These are phyloP conservation scores for Tetragonula clypearis DNA, from an alignment of 1,140 invertebrate species.

Conservation along the genomic window DNA sequence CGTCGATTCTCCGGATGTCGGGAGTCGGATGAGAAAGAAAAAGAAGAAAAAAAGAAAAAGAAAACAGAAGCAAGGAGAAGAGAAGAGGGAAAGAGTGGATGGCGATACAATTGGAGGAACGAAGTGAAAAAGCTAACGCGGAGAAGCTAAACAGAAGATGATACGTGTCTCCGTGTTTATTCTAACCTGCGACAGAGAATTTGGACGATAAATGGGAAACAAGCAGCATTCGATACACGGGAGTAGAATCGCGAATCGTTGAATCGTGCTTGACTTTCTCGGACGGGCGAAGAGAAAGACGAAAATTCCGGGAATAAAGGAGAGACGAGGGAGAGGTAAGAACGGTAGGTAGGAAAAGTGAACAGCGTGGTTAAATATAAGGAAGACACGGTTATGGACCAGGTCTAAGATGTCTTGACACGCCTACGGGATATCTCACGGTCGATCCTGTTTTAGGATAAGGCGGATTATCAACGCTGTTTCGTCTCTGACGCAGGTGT, in stretches of 20 bases:
- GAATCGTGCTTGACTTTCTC: neutral
- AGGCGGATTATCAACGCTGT: slow-evolving; percentile 36
- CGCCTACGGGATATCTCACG: slow-evolving; percentile 22
- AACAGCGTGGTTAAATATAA: neutral
- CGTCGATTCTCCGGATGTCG: slow-evolving; percentile 64
- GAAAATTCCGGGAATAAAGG: neutral
- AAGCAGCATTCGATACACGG: too few relatives aligned
- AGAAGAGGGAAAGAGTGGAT: too few relatives aligned
- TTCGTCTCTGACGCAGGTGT: slow-evolving; percentile 39
- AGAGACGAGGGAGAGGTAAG: neutral
- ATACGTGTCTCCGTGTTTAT: neutral
- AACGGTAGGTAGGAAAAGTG: neutral
- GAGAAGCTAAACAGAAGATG: neutral
- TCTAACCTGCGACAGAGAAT: neutral
- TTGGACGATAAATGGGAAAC: too few relatives aligned
- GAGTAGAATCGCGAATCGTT: too few relatives aligned
- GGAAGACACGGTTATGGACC: neutral
- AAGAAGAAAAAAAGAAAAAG: neutral
- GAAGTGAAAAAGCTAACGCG: neutral
- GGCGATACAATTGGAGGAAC: neutral
- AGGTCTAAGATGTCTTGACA: slow-evolving; percentile 19
- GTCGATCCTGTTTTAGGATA: slow-evolving; percentile 49
- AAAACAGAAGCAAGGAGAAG: too few relatives aligned
- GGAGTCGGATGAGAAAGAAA: neutral
- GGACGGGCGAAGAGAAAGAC: too few relatives aligned